phyloP scores from a whole-genome alignment of 2,888 invertebrate genomes.

The Volucella inflata region DNA sequence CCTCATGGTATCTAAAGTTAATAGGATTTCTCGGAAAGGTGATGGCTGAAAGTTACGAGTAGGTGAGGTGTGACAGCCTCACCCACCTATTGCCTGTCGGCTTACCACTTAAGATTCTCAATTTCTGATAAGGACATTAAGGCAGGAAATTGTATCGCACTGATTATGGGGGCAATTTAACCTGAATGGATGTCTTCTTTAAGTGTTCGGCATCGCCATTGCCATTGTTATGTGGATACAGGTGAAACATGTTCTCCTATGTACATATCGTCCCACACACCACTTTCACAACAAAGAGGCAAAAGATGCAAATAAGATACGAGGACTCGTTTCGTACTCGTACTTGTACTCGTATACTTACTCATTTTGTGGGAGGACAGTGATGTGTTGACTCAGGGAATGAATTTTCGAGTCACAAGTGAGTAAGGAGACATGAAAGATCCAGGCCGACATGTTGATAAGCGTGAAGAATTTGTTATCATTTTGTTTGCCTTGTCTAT shows the following conservation, averaged over 20 bases:
- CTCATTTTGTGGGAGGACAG: slow-evolving; percentile 13
- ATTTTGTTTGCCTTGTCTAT: too few relatives aligned
- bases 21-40: slow-evolving; percentile 49
- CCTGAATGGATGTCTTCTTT: slow-evolving; percentile 57
- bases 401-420: slow-evolving; percentile 2
- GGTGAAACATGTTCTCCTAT: slow-evolving; percentile 18
- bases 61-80: neutral
- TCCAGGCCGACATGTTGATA: slow-evolving; percentile 17
- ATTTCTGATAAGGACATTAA: slow-evolving; percentile 67
- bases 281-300: neutral
- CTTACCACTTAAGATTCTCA: slow-evolving; percentile 67
- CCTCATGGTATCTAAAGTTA: slow-evolving; percentile 63
- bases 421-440: neutral
- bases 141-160: slow-evolving; percentile 66
- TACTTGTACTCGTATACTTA: neutral
- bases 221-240: slow-evolving; percentile 6
- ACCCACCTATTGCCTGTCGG: slow-evolving; percentile 29
- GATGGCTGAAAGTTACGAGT: neutral
- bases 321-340: too few relatives aligned
- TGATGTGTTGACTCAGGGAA: slow-evolving; percentile 19
- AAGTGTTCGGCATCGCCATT: slow-evolving; percentile 45
- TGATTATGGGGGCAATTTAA: slow-evolving; percentile 66
- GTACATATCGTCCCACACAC: neutral
- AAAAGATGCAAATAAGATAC: slow-evolving; percentile 6
- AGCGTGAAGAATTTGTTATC: too few relatives aligned